phyloP scores from a whole-genome alignment of 2,113 vertebrate species.

The Thamnophis sirtalis region DNA sequence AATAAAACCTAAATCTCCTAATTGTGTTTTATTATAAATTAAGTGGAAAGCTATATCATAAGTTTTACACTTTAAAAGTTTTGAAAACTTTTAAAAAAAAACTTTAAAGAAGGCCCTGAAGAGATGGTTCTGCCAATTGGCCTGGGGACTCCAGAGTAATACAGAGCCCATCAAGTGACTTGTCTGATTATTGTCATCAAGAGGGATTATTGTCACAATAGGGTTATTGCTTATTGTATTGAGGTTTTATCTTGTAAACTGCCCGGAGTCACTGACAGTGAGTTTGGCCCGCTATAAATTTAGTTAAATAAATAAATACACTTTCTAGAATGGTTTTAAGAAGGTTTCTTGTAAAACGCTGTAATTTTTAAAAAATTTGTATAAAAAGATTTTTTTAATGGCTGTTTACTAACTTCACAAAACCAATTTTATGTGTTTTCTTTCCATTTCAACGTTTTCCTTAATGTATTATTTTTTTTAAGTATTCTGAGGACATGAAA shows the following conservation, averaged over 20 bases:
- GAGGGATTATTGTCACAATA: too few species aligned
- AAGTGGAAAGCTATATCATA: neutral
- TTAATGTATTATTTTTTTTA: neutral
- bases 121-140: neutral
- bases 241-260: neutral
- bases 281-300: neutral
- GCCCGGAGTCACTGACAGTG: neutral
- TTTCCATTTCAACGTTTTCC: slow-evolving; percentile 19
- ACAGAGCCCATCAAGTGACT: neutral
- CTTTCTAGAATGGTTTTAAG: neutral
- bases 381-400: neutral
- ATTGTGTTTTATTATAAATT: neutral
- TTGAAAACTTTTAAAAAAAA: neutral
- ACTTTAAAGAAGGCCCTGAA: neutral
- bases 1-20: neutral
- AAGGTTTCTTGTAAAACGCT: slow-evolving; percentile 3
- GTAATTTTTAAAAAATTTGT: neutral
- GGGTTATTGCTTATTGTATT: neutral
- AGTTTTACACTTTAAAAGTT: neutral
- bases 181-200: neutral
- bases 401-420: neutral
- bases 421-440: neutral
- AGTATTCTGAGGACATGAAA: slow-evolving; percentile 99
- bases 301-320: neutral
- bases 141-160: neutral